Percentiles rank a stretch among this genome's conserved stretches.
Conservation (phyloP, 1,140 invertebrate species). For the Aplysia californica region DNA sequence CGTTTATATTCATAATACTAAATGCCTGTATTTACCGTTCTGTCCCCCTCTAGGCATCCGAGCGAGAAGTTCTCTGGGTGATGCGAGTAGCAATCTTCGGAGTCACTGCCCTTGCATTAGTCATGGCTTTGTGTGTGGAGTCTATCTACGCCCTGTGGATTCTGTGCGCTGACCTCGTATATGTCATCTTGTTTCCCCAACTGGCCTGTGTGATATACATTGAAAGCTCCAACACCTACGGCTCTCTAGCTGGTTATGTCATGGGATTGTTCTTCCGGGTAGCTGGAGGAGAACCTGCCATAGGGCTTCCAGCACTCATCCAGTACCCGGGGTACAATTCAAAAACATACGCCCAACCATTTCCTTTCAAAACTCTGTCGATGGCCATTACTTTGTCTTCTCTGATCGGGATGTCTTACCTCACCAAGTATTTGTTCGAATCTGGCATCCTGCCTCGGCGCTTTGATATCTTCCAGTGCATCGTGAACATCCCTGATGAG, state of each 20-base stretch:
- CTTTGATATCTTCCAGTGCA: constrained; percentile 67
- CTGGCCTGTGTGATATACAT: constrained; percentile 95
- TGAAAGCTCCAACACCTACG: constrained; percentile 86
- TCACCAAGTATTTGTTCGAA: constrained; percentile 71
- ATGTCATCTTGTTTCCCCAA: constrained; percentile 97
- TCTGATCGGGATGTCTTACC: constrained; percentile 66
- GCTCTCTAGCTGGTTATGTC: constrained; percentile 85
- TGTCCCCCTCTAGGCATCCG: constrained; percentile 57
- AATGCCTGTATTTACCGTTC: no score
- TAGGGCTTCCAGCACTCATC: constrained; percentile 85
- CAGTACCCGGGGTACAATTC: constrained; percentile 89
- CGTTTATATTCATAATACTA: no score
- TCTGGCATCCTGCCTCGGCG: constrained; percentile 53
- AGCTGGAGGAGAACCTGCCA: constrained; percentile 86
- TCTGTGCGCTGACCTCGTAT: constrained; percentile 97
- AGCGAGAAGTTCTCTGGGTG: constrained; percentile 94
- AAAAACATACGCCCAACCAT: constrained; percentile 74
- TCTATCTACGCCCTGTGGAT: constrained; percentile 97
- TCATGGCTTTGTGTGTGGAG: constrained; percentile 95
- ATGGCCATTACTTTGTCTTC: constrained; percentile 78
- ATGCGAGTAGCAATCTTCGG: constrained; percentile 94
- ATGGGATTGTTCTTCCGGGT: constrained; percentile 89
- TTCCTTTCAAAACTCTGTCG: constrained; percentile 70
- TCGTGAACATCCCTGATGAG: constrained; percentile 92
- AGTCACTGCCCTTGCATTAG: constrained; percentile 91